Evolutionary conservation across 2,888 invertebrate genomes (phyloP).

Genomic region (Apamea sordens): DNA sequence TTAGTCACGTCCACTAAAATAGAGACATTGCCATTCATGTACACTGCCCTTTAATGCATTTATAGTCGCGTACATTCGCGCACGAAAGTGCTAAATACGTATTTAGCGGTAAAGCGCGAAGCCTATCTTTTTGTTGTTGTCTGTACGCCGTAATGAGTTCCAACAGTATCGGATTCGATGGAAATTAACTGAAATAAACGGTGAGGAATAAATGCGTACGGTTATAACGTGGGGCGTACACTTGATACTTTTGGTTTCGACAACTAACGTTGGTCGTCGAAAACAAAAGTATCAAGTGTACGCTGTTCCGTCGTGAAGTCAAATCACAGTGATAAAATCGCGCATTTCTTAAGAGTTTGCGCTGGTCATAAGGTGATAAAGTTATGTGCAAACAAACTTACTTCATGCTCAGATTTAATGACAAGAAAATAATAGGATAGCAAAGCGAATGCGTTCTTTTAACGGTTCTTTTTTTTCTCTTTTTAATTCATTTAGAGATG

Average conservation of each 20-base stretch:
- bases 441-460: too few relatives aligned
- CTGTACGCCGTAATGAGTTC: conserved; percentile 61
- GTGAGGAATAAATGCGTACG: conserved; percentile 18
- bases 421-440: not conserved
- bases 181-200: conserved; percentile 44
- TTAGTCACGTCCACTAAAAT: conserved; percentile 63
- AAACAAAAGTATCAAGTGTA: conserved; percentile 6
- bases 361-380: not conserved
- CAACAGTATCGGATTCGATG: conserved; percentile 46
- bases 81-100: conserved; percentile 67
- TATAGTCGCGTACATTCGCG: conserved; percentile 67
- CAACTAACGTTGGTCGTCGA: not conserved
- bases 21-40: conserved; percentile 63
- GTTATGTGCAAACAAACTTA: not conserved
- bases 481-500: not conserved
- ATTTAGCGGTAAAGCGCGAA: conserved; percentile 65
- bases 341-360: not conserved
- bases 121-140: conserved; percentile 59
- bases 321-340: not conserved
- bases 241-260: conserved; percentile 1
- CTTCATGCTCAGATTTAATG: not conserved
- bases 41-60: conserved; percentile 62
- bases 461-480: not conserved
- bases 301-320: not conserved
- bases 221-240: conserved; percentile 3